A percentile compares a stretch with the other conserved stretches of the same genome.
Conservation (phyloP, 2,888 invertebrate species). For the Macaria notata region DNA sequence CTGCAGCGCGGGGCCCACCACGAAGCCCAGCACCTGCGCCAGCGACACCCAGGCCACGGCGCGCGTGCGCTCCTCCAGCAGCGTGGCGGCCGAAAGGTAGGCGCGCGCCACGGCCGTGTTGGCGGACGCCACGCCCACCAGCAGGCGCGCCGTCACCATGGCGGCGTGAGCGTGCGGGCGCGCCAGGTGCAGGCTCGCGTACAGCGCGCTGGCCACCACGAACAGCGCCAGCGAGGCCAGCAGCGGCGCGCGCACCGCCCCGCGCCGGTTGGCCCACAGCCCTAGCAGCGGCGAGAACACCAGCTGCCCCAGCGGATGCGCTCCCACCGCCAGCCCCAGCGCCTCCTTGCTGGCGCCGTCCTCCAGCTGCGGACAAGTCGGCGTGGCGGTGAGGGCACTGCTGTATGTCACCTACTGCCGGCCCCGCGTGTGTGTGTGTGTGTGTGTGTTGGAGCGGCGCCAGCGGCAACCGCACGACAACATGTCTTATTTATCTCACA, state of each 20-base stretch:
- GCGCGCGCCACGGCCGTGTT: conserved; percentile 93
- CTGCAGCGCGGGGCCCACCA: conserved; percentile 92
- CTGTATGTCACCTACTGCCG: too few species aligned
- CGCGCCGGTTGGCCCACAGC: conserved; percentile 91
- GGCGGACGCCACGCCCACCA: conserved; percentile 93
- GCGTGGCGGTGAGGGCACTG: too few species aligned
- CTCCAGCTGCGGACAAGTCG: conserved; percentile 89
- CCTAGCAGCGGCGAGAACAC: conserved; percentile 92
- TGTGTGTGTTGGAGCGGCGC: too few species aligned
- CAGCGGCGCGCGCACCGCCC: conserved; percentile 87
- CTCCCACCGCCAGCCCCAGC: conserved; percentile 92
- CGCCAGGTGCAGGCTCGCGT: conserved; percentile 88
- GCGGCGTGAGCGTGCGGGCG: conserved; percentile 85
- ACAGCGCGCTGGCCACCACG: conserved; percentile 87
- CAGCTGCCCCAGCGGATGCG: conserved; percentile 94
- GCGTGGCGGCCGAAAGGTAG: conserved; percentile 93
- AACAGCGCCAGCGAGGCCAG: conserved; percentile 87
- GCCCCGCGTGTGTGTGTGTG: too few species aligned
- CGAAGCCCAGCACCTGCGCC: conserved; percentile 93
- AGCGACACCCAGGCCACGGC: conserved; percentile 92
- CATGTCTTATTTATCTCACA: neutral
- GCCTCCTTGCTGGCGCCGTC: conserved; percentile 90
- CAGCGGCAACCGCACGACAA: too few species aligned
- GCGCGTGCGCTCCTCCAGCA: conserved; percentile 88
- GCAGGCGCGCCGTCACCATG: conserved; percentile 89